phyloP scores from a whole-genome alignment of 1,140 invertebrate genomes.

The Fopius arisanus region DNA sequence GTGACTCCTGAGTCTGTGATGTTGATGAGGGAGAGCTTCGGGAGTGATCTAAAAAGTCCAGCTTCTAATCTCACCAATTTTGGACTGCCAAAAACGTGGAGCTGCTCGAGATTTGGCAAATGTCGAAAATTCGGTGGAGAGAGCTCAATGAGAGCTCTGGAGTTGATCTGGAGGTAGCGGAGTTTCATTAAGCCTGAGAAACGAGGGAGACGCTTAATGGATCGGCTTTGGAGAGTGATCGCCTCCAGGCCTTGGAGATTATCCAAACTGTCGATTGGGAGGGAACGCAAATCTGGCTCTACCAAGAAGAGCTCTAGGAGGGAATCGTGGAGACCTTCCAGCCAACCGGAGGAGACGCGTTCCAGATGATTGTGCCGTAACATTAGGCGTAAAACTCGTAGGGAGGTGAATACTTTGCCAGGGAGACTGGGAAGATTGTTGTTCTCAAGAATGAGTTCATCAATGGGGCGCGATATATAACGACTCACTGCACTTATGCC shows the following conservation, averaged over 20 bases:
- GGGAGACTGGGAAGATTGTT: slow-evolving; percentile 83
- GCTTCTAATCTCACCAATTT: slow-evolving; percentile 74
- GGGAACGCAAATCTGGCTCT: slow-evolving; percentile 78
- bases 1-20: slow-evolving; percentile 79
- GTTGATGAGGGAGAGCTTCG: slow-evolving; percentile 76
- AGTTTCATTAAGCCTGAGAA: slow-evolving; percentile 73
- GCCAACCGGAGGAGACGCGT: slow-evolving; percentile 80
- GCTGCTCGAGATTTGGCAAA: slow-evolving; percentile 75
- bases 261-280: slow-evolving; percentile 80
- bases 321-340: slow-evolving; percentile 78
- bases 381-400: slow-evolving; percentile 81
- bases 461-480: slow-evolving; percentile 74
- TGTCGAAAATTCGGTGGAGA: slow-evolving; percentile 76
- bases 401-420: slow-evolving; percentile 76
- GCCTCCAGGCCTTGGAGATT: slow-evolving; percentile 81
- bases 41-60: slow-evolving; percentile 77
- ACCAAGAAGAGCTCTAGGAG: slow-evolving; percentile 85
- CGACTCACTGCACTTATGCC: slow-evolving; percentile 76
- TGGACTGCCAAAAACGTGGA: slow-evolving; percentile 76
- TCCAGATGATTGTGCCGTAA: slow-evolving; percentile 83
- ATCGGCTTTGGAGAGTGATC: slow-evolving; percentile 79
- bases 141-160: slow-evolving; percentile 73
- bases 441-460: slow-evolving; percentile 86
- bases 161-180: slow-evolving; percentile 73
- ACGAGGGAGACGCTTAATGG: slow-evolving; percentile 75